A percentile compares a stretch with the other conserved stretches of the same genome.
phyloP scores from a whole-genome alignment of 2,888 invertebrate species.

The Noctua janthe region DNA sequence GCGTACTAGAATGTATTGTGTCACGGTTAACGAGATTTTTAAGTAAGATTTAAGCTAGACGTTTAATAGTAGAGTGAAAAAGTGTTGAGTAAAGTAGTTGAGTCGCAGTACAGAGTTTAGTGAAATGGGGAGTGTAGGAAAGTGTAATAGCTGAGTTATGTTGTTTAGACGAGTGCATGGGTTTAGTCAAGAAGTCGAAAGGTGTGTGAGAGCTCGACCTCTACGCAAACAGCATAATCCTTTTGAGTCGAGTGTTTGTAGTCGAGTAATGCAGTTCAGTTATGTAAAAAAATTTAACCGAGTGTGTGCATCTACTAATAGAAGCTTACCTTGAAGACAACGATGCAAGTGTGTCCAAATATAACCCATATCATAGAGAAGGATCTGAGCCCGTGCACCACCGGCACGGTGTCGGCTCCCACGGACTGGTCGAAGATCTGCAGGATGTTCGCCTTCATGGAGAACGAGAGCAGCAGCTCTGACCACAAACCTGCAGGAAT shows the following conservation, averaged over 20 bases:
- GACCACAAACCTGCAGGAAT: slow-evolving; percentile 89
- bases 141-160: background rate
- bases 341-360: slow-evolving; percentile 94
- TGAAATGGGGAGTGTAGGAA: background rate
- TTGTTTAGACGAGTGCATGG: no score
- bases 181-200: background rate
- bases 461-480: slow-evolving; percentile 94
- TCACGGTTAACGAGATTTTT: background rate
- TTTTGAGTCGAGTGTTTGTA: background rate
- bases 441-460: slow-evolving; percentile 94
- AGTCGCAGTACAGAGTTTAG: background rate
- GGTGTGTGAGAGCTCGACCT: background rate
- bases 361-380: slow-evolving; percentile 93
- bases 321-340: slow-evolving; percentile 92
- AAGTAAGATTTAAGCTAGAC: background rate
- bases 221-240: background rate
- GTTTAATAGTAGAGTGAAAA: no score
- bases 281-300: background rate
- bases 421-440: slow-evolving; percentile 95
- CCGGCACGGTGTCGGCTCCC: slow-evolving; percentile 94
- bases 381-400: slow-evolving; percentile 92
- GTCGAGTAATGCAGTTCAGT: background rate
- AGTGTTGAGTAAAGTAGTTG: no score
- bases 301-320: background rate
- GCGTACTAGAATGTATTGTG: slow-evolving; percentile 89